phyloP scores from a whole-genome alignment of 2,888 invertebrate species.

The Adela reaumurella region DNA sequence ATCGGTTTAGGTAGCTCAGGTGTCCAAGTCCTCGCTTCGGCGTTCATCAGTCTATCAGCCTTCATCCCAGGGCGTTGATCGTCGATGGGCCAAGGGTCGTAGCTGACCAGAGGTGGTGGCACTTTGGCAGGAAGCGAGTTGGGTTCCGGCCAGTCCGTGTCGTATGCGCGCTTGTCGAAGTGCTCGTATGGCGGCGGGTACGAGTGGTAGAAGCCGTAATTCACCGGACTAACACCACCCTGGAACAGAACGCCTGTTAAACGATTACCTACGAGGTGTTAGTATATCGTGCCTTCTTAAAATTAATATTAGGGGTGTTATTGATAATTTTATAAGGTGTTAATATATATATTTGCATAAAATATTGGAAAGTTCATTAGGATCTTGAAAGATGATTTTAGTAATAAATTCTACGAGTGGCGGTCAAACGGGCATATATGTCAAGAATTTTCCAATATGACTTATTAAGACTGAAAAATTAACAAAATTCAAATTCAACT shows the following conservation, averaged over 20 bases:
- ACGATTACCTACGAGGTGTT: slow-evolving; percentile 31
- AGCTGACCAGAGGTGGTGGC: slow-evolving; percentile 19
- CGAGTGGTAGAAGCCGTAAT: slow-evolving; percentile 67
- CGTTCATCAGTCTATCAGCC: slow-evolving; percentile 29
- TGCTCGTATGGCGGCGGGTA: slow-evolving; percentile 45
- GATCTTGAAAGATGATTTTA: too few relatives aligned
- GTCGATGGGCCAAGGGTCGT: slow-evolving; percentile 12
- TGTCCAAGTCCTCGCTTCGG: slow-evolving; percentile 21
- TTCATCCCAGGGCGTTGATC: slow-evolving; percentile 17
- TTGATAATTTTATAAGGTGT: too few relatives aligned
- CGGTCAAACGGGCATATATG: too few relatives aligned
- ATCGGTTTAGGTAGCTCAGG: slow-evolving; percentile 21
- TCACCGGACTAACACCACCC: slow-evolving; percentile 69
- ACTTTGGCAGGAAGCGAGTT: slow-evolving; percentile 31
- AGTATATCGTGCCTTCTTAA: slow-evolving; percentile 29
- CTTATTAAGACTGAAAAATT: too few relatives aligned
- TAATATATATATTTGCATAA: too few relatives aligned
- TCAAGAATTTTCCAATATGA: too few relatives aligned
- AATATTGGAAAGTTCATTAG: too few relatives aligned
- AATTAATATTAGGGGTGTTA: slow-evolving; percentile 13
- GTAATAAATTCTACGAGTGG: too few relatives aligned
- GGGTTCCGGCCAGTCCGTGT: slow-evolving; percentile 28
- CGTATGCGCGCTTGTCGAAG: slow-evolving; percentile 32
- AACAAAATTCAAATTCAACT: too few relatives aligned
- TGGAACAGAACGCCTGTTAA: slow-evolving; percentile 54